phyloP scores from a whole-genome alignment of 2,113 vertebrate species.

The Numenius arquata region DNA sequence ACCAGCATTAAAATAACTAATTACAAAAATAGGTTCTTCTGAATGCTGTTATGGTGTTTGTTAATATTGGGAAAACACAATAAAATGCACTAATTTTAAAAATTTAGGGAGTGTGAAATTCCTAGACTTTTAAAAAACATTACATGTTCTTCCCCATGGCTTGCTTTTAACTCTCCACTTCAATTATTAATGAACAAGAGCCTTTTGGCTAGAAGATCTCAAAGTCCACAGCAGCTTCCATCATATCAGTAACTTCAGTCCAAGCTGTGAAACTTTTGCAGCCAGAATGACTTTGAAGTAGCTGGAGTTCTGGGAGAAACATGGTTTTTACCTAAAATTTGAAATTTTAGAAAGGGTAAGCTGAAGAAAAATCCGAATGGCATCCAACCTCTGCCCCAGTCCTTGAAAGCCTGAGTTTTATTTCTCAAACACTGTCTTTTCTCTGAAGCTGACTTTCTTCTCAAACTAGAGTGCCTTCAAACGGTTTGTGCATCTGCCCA shows the following conservation, averaged over 20 bases:
- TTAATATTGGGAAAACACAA: neutral
- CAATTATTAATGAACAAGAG: neutral
- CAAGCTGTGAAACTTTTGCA: neutral
- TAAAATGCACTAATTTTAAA: neutral
- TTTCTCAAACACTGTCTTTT: neutral
- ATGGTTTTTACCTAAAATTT: neutral
- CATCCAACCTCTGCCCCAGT: neutral
- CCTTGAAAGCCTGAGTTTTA: neutral
- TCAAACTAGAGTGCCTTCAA: neutral
- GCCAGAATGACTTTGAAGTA: constrained; percentile 30
- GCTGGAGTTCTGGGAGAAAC: neutral
- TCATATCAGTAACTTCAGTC: neutral
- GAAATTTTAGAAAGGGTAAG: neutral
- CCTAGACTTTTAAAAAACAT: neutral
- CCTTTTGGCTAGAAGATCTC: neutral
- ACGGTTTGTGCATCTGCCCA: neutral
- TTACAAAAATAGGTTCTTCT: neutral
- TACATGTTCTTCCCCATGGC: neutral
- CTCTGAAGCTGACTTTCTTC: neutral
- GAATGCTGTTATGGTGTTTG: neutral
- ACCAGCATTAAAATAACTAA: neutral
- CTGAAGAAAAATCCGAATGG: neutral
- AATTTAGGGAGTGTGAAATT: neutral
- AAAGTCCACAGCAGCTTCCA: neutral
- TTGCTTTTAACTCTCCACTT: constrained; percentile 18